These are phyloP conservation scores for Bubo bubo DNA, from an alignment of 2,113 vertebrate genomes.

Conservation along the genomic window DNA sequence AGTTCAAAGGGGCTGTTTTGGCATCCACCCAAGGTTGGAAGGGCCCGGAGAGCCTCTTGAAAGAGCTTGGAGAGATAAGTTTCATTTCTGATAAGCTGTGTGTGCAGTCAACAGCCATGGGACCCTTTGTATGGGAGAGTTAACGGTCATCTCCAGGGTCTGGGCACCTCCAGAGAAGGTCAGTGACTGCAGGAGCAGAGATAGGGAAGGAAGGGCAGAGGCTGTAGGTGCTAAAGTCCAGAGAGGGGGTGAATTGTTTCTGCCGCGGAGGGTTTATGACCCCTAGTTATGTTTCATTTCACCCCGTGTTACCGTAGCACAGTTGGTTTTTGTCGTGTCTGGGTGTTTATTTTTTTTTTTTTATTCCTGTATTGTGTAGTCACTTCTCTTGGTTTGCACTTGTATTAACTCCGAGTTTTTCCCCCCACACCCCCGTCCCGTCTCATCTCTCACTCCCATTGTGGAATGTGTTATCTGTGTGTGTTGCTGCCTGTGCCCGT, in stretches of 20 bases:
- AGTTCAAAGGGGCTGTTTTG: conserved; percentile 26
- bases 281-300: not conserved
- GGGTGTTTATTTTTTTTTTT: conserved; percentile 41
- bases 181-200: not conserved
- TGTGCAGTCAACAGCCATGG: not conserved
- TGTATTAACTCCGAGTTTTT: conserved; percentile 81
- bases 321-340: conserved; percentile 67
- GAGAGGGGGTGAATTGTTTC: not conserved
- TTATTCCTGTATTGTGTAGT: conserved; percentile 75
- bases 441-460: conserved; percentile 80
- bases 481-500: conserved; percentile 81
- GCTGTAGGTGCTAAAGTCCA: not conserved
- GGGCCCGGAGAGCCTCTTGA: not conserved
- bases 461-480: conserved; percentile 85
- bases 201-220: not conserved
- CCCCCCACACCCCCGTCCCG: conserved; percentile 59
- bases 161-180: not conserved
- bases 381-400: conserved; percentile 76
- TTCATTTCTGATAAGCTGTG: conserved; percentile 12
- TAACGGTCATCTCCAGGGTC: fast-evolving
- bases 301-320: not conserved
- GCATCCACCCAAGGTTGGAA: not conserved
- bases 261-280: not conserved
- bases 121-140: not conserved
- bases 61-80: conserved; percentile 6